Conservation (phyloP, 2,113 vertebrate species). For the Rhinogobius similis region DNA sequence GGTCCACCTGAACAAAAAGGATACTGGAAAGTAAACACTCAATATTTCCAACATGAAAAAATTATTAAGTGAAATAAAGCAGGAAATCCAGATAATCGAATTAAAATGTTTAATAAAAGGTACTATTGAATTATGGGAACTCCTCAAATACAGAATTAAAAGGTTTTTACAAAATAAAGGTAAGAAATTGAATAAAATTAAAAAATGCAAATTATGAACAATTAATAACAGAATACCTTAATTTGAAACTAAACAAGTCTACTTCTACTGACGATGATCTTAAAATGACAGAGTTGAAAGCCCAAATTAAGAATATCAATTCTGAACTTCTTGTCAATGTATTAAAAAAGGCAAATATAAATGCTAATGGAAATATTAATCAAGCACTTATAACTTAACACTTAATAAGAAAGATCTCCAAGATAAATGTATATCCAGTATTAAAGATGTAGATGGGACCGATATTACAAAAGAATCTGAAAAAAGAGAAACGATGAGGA, state of each 20-base stretch:
- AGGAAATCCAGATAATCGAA: background rate
- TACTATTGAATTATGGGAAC: background rate
- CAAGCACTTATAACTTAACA: too few relatives aligned
- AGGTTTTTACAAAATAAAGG: background rate
- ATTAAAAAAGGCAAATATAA: too few relatives aligned
- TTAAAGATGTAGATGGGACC: too few relatives aligned
- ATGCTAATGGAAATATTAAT: too few relatives aligned
- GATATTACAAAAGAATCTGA: too few relatives aligned
- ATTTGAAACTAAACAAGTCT: background rate
- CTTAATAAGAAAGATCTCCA: too few relatives aligned
- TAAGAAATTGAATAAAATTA: background rate
- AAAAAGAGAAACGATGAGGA: too few relatives aligned
- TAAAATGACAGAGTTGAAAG: too few relatives aligned
- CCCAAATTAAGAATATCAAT: too few relatives aligned
- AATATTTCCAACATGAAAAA: background rate
- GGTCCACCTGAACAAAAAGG: background rate
- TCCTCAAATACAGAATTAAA: background rate
- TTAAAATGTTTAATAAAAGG: background rate
- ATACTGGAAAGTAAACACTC: background rate
- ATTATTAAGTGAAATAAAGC: background rate
- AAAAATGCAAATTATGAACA: background rate
- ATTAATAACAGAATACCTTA: background rate
- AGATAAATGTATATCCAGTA: too few relatives aligned
- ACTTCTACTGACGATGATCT: too few relatives aligned
- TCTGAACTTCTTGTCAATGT: too few relatives aligned